Conservation (phyloP, 2,888 invertebrate genomes). For the Junonia oenone region DNA sequence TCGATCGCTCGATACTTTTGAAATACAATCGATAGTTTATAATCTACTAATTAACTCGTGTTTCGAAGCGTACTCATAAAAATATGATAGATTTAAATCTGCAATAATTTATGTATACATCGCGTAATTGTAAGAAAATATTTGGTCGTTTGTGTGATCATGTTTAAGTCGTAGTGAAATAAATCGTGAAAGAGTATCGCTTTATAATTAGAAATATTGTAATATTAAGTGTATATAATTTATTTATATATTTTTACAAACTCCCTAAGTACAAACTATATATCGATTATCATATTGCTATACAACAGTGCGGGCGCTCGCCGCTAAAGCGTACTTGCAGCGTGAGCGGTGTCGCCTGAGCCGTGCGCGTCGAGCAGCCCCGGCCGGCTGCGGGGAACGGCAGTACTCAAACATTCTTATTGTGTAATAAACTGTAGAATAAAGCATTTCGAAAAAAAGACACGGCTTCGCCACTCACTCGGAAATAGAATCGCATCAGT, state of each 20-base stretch:
- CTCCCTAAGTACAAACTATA: conserved; percentile 24
- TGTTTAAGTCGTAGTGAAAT: conserved; percentile 26
- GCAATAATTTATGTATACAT: conserved; percentile 16
- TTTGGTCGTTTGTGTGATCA: conserved; percentile 44
- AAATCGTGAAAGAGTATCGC: conserved; percentile 37
- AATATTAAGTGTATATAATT: conserved; percentile 26
- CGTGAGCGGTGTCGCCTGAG: conserved; percentile 1
- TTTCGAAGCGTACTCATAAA: conserved; percentile 17
- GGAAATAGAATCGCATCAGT: background rate
- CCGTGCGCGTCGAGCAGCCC: background rate
- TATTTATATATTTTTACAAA: conserved; percentile 40
- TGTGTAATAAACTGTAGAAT: conserved; percentile 21
- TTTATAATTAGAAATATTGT: conserved; percentile 35
- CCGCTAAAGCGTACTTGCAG: background rate
- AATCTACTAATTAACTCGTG: conserved; percentile 9
- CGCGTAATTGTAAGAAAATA: conserved; percentile 40
- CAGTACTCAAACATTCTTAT: conserved; percentile 21
- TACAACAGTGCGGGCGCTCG: conserved; percentile 23
- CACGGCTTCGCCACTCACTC: conserved; percentile 1
- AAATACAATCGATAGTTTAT: conserved; percentile 10
- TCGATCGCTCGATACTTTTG: conserved; percentile 17
- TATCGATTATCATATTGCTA: conserved; percentile 26
- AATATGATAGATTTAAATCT: conserved; percentile 12
- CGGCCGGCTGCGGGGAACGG: background rate
- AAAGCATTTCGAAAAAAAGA: conserved; percentile 15